Evolutionary conservation across 2,797 vertebrate species (phyloP).

Genomic region (Betta splendens): DNA sequence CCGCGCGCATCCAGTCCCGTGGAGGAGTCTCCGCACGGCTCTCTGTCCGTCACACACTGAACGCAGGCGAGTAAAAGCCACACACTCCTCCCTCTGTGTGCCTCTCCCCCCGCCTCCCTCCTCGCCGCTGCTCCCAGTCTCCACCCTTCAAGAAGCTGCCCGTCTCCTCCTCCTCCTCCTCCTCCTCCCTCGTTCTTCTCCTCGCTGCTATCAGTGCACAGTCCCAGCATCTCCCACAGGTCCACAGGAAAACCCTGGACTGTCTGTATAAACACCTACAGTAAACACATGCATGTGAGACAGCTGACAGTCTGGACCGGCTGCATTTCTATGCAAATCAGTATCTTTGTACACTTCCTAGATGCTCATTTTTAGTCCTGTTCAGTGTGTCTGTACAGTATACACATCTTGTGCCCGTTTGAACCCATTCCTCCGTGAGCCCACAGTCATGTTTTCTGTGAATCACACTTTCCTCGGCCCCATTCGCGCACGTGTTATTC

Average conservation of each 20-base stretch:
- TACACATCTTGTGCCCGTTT: conserved; percentile 15
- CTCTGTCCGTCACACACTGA: conserved; percentile 47
- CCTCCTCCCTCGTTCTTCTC: conserved; percentile 31
- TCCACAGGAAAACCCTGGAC: conserved; percentile 64
- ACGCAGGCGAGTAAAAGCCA: conserved; percentile 59
- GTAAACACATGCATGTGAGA: conserved; percentile 64
- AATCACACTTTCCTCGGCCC: conserved; percentile 59
- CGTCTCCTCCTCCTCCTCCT: conserved; percentile 17
- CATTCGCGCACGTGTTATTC: conserved; percentile 54
- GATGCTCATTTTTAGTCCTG: neutral
- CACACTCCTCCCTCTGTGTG: conserved; percentile 56
- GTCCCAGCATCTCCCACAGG: conserved; percentile 47
- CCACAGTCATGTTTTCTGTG: conserved; percentile 42
- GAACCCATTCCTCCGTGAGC: no score
- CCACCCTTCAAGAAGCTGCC: conserved; percentile 81
- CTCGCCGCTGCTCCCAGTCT: conserved; percentile 80
- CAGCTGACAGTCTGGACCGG: conserved; percentile 18
- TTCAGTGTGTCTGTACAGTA: neutral
- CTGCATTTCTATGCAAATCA: conserved; percentile 15
- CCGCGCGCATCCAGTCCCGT: conserved; percentile 62
- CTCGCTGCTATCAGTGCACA: conserved; percentile 49
- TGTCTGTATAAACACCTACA: conserved; percentile 56
- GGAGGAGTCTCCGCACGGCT: conserved; percentile 63
- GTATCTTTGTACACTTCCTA: conserved; percentile 8
- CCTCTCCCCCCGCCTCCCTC: conserved; percentile 69